A percentile compares a stretch with the other conserved stretches of the same genome.
These are phyloP conservation scores for Piscicola geometra DNA, from an alignment of 2,888 invertebrate genomes.

Conservation along the genomic window DNA sequence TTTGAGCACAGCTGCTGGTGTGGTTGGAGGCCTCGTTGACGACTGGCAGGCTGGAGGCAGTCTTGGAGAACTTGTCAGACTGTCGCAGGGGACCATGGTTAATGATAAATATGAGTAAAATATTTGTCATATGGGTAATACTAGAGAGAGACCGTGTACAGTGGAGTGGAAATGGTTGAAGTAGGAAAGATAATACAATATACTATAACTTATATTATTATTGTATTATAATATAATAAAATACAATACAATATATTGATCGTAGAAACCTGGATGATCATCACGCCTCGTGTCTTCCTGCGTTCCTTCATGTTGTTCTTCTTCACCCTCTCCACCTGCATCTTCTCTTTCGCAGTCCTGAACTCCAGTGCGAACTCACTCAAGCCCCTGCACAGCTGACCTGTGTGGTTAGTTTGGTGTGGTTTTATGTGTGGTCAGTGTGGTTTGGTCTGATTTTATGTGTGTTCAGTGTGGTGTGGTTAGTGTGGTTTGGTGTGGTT, in stretches of 20 bases:
- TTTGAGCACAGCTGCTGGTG: no score
- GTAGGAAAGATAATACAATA: neutral
- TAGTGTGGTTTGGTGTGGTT: no score
- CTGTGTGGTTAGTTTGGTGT: slow-evolving; percentile 58
- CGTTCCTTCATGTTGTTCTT: slow-evolving; percentile 78
- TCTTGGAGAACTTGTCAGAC: no score
- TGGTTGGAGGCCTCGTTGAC: no score
- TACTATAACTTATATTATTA: neutral
- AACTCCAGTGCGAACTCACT: slow-evolving; percentile 97
- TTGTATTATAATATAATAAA: no score
- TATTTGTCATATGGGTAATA: no score
- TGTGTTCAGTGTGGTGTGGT: slow-evolving; percentile 56
- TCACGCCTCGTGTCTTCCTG: slow-evolving; percentile 94
- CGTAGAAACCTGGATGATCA: slow-evolving; percentile 74
- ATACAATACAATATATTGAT: slow-evolving; percentile 42
- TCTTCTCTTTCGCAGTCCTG: slow-evolving; percentile 89
- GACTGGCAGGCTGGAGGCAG: no score
- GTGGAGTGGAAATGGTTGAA: no score
- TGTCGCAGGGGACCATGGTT: no score
- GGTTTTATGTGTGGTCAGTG: slow-evolving; percentile 49
- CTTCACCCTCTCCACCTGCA: slow-evolving; percentile 87
- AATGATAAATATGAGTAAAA: no score
- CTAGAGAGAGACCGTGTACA: no score
- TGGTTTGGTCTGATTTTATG: slow-evolving; percentile 54
- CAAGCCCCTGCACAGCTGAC: slow-evolving; percentile 71